phyloP scores from a whole-genome alignment of 2,888 invertebrate species.

The Himalopsyche tibetana region DNA sequence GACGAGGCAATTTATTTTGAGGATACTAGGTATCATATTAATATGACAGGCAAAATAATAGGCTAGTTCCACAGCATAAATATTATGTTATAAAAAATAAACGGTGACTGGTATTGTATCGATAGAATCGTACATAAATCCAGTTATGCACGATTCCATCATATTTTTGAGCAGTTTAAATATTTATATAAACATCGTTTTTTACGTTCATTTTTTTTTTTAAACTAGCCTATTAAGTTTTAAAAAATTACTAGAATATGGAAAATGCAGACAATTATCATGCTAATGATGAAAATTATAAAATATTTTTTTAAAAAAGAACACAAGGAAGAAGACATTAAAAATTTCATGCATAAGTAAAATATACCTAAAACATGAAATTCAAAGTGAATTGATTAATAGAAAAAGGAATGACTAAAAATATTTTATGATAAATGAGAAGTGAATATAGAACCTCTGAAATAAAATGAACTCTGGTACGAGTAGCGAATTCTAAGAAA shows the following conservation, averaged over 20 bases:
- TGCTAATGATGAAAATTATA: not conserved
- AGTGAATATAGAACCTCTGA: not conserved
- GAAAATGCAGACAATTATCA: not conserved
- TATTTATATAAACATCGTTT: too few relatives aligned
- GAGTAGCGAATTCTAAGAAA: not conserved
- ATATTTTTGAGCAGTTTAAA: too few relatives aligned
- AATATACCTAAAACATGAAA: not conserved
- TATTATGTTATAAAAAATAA: too few relatives aligned
- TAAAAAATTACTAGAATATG: not conserved
- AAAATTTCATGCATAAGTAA: not conserved
- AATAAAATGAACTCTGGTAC: not conserved
- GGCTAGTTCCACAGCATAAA: not conserved
- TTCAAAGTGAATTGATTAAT: not conserved
- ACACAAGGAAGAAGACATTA: not conserved
- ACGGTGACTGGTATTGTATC: too few relatives aligned
- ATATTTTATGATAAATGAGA: not conserved
- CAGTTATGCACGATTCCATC: too few relatives aligned
- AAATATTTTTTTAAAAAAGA: not conserved
- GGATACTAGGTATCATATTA: not conserved
- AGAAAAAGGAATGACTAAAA: not conserved
- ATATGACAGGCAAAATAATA: not conserved
- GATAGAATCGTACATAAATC: too few relatives aligned
- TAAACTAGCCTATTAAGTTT: constrained; percentile 16
- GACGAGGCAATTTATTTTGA: not conserved
- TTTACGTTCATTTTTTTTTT: not conserved